These are phyloP conservation scores for Ashinkailepas kermadecensis DNA, from an alignment of 2,888 invertebrate species.

Conservation along the genomic window DNA sequence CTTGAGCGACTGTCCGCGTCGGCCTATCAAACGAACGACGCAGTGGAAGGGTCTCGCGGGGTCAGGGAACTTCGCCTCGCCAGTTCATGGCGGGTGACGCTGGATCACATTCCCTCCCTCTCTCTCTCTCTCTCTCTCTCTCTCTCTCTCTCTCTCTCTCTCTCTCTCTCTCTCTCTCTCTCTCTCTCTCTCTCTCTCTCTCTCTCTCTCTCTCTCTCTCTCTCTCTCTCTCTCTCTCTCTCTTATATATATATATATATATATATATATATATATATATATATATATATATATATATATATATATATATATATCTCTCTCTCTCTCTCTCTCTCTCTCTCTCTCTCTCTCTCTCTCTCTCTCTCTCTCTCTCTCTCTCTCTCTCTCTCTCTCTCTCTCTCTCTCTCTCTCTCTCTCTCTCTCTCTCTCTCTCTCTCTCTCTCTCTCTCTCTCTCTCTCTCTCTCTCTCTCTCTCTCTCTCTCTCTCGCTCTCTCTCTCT, in stretches of 20 bases:
- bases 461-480: neutral
- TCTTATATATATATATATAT: no score
- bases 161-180: slow-evolving; percentile 8
- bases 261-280: no score
- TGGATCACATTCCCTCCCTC: no score
- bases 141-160: slow-evolving; percentile 8
- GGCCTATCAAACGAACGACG: no score
- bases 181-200: slow-evolving; percentile 8
- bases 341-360: neutral
- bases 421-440: neutral
- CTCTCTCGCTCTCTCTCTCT: neutral
- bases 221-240: slow-evolving; percentile 7
- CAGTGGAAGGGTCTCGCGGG: no score
- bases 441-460: neutral
- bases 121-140: neutral
- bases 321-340: neutral
- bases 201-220: slow-evolving; percentile 8
- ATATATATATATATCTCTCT: no score
- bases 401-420: neutral
- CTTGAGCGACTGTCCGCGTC: no score
- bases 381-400: neutral
- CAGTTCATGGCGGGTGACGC: no score
- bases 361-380: neutral
- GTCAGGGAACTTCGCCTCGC: no score
- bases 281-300: no score